phyloP scores from a whole-genome alignment of 2,113 vertebrate species.

The Mustela lutreola region DNA sequence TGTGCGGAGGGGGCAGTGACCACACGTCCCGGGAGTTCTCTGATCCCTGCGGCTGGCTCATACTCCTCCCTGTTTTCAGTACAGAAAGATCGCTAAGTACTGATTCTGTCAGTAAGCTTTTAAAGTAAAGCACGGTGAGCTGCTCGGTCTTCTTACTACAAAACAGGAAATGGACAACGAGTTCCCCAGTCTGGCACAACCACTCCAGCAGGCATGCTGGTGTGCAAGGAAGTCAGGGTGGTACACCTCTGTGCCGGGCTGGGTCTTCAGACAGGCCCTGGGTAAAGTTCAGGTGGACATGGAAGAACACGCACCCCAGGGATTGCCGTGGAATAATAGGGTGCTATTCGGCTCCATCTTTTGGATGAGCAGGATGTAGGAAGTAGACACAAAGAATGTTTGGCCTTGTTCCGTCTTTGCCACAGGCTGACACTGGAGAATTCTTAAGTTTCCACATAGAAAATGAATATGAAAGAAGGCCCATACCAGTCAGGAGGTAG shows the following conservation, averaged over 20 bases:
- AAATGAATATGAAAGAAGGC: not conserved
- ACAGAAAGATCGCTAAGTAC: rapidly evolving
- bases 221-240: not conserved
- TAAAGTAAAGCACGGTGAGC: not conserved
- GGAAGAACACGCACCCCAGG: not conserved
- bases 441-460: not conserved
- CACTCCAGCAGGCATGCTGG: not conserved
- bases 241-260: rapidly evolving
- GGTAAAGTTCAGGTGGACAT: rapidly evolving
- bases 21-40: not conserved
- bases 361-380: not conserved
- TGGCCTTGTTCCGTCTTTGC: not conserved
- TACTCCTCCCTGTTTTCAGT: not conserved
- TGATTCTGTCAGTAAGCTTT: not conserved
- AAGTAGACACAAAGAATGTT: not conserved
- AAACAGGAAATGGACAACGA: not conserved
- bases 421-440: not conserved
- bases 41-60: not conserved
- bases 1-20: not conserved
- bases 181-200: not conserved
- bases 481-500: not conserved
- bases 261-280: not conserved
- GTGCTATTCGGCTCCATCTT: not conserved
- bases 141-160: not conserved
- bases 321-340: rapidly evolving